Evolutionary conservation across 2,888 invertebrate species (phyloP), one percentile per base, ranked within the genome.

Genomic region (Xanthia togata): DNA sequence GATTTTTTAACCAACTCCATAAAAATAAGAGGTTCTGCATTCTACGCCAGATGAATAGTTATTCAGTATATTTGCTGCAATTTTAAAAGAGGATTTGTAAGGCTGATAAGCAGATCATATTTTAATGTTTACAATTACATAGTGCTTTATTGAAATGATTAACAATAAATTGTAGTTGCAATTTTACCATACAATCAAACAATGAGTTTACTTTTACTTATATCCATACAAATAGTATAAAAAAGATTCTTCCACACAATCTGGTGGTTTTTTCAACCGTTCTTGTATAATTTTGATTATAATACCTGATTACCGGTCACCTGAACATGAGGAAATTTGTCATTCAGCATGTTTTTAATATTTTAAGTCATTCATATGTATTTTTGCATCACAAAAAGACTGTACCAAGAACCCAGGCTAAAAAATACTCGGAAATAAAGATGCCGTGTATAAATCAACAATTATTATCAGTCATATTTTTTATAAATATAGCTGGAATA

Each of bases 61-160:
- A n/a, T n/a, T 63, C 17, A 64, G 4, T 41, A n/a, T 9, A 9
- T n/a, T n/a, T 41, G 2, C n/a, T 63, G 41, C 41, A n/a, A 26
- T 26, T 63, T 63, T 41, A 41, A 64, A 64, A 26, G 11, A 26
- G 41, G 63, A 63, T 63, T 63, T 26, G 64, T 64, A 20, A 26
- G 26, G 38, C 38, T 68, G 6, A 41, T 55, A 20, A 57, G 8
- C 6, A 41, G 41, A 70, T 31, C 41, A 26, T 14, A 14, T 38
- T 31, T 47, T 8, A 31, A 12, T 31, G 6, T 55, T 31, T 31
- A 55, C 31, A 44, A 41, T 55, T 12, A 23, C 26, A 31, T 17
- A n/a, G 41, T 44, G 31, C 31, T 70, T 23, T 3, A 44, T 31
- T 11, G 2, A 55, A 69, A 47, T 47, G 6, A 26, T 26, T 53